Evolutionary conservation across 2,888 invertebrate genomes (phyloP), one percentile per base, ranked within the genome.

Genomic region (Eurytoma californica): DNA sequence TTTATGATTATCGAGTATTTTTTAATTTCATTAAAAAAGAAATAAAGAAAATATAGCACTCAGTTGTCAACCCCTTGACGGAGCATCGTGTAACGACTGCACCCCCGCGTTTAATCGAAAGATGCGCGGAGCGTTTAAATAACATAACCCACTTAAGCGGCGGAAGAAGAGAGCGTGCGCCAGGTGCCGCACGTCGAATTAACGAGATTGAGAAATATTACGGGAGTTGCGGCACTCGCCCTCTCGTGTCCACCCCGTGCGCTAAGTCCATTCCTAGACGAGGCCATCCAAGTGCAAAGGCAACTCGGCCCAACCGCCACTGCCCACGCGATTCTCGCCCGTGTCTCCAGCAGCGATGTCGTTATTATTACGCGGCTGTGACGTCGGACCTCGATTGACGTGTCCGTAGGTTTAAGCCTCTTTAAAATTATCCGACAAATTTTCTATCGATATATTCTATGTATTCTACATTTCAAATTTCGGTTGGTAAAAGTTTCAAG

Each of bases 231-330:
- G n/a, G 53, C 20, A 16, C 61, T 51, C 24, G 49, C 3, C 18
- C 60, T n/a, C 60, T 60, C 60, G 24, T 60, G 4, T 28, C 60
- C 18, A 3, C 16, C 47, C 9, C 30, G 18, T 12, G 83, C 84
- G 84, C 83, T 88, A 89, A 88, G 86, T 83, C 85, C 87, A 87
- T 88, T 88, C 87, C 86, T 88, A 88, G 88, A 88, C 88, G 88
- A 89, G 85, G 85, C 89, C 88, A 80, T 82, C 77, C 81, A 89
- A 88, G 87, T 86, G 88, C 88, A 80, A 79, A 74, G 57, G 72
- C 24, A 7, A 7, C 39, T 1, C 39, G 24, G 39, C 39, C 39
- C 39, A 39, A 39, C 39, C 39, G 39, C 39, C 39, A 7, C 4
- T 39, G 39, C 39, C 39, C 7, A 3, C 39, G 4, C 12, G 24